These are phyloP conservation scores for Mylabris phalerata DNA, from an alignment of 1,140 invertebrate species.

Conservation along the genomic window DNA sequence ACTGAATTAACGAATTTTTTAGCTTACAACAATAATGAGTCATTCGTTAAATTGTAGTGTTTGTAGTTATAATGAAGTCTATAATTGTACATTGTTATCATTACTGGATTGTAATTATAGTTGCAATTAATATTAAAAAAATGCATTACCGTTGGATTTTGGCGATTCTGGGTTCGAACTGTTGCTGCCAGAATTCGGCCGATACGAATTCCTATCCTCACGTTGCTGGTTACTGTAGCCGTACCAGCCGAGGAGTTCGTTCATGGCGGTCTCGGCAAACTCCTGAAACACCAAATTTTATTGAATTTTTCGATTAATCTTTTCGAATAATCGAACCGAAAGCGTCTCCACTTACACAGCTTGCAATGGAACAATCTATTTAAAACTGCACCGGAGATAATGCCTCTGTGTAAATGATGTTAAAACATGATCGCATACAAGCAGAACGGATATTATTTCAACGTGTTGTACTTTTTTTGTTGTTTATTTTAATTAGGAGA, in stretches of 20 bases:
- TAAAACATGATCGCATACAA: no score
- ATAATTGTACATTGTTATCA: no score
- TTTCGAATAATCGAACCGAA: no score
- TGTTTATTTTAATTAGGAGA: no score
- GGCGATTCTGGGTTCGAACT: constrained; percentile 30
- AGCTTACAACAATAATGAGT: constrained; percentile 2
- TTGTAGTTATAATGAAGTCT: no score
- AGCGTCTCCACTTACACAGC: no score
- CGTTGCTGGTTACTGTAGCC: constrained; percentile 65
- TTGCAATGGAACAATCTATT: no score
- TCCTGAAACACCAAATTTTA: constrained; percentile 53
- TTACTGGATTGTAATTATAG: no score
- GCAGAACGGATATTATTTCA: no score
- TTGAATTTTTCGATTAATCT: not conserved
- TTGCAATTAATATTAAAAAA: not conserved
- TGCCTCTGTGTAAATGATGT: no score
- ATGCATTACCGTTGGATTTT: constrained; percentile 28
- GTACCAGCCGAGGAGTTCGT: constrained; percentile 83
- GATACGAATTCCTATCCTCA: constrained; percentile 15
- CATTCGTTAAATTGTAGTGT: constrained; percentile 13
- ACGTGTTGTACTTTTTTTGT: no score
- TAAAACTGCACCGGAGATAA: no score
- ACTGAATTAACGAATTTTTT: constrained; percentile 21
- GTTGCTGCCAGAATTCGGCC: constrained; percentile 30
- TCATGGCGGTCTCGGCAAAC: constrained; percentile 84